Evolutionary conservation across 1,140 invertebrate species (phyloP).

Genomic region (Sitophilus oryzae): DNA sequence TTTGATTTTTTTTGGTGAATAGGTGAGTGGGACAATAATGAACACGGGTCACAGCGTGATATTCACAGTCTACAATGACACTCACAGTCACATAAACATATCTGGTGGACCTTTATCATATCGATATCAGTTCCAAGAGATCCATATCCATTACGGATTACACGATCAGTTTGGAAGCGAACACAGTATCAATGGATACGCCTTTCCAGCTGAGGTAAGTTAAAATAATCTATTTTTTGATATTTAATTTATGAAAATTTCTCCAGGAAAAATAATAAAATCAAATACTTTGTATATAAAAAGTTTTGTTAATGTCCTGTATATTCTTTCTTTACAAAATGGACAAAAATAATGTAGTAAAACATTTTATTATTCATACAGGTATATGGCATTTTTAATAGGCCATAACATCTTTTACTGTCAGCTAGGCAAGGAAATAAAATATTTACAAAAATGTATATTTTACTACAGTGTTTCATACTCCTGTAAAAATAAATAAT

Average conservation of each 20-base stretch:
- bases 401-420: no score
- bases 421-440: no score
- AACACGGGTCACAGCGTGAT: constrained; percentile 94
- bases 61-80: constrained; percentile 82
- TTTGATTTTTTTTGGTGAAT: constrained; percentile 26
- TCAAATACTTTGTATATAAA: constrained; percentile 7
- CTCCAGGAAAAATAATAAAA: background rate
- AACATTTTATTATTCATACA: no score
- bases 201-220: constrained; percentile 88
- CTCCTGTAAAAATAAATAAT: no score
- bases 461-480: no score
- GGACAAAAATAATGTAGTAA: no score
- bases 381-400: no score
- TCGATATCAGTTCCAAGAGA: constrained; percentile 89
- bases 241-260: background rate
- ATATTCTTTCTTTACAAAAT: no score
- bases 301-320: no score
- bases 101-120: constrained; percentile 91
- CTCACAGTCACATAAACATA: constrained; percentile 79
- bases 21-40: constrained; percentile 79
- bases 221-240: background rate
- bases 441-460: no score
- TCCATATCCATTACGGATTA: constrained; percentile 82
- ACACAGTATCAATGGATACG: constrained; percentile 83
- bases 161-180: constrained; percentile 83